Evolutionary conservation across 1,140 invertebrate species (phyloP).

Genomic region (Drosophila nannoptera): DNA sequence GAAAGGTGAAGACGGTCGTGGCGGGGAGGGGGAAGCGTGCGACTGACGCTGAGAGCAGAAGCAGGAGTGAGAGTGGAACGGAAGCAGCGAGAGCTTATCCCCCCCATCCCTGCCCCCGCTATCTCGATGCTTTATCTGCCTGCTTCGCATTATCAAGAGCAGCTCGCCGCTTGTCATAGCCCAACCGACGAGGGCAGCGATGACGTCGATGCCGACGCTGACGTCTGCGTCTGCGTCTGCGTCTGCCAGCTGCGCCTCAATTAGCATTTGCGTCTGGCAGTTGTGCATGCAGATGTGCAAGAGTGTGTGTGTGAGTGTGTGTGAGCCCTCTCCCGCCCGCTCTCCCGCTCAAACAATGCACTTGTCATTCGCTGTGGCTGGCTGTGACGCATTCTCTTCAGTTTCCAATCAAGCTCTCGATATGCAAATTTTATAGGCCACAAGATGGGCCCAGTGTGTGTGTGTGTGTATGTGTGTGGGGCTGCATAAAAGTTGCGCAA

Average conservation of each 20-base stretch:
- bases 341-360: conserved; percentile 10
- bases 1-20: no score
- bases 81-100: background rate
- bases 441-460: conserved; percentile 23
- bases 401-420: conserved; percentile 14
- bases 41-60: no score
- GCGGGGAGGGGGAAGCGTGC: no score
- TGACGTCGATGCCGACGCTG: conserved; percentile 9
- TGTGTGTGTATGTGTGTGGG: conserved; percentile 13
- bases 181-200: background rate
- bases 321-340: background rate
- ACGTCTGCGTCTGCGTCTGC: background rate
- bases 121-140: conserved; percentile 2
- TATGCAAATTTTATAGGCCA: conserved; percentile 66
- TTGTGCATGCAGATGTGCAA: background rate
- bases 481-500: conserved; percentile 65
- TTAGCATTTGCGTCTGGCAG: conserved; percentile 4
- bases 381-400: conserved; percentile 8
- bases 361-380: conserved; percentile 26
- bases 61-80: background rate
- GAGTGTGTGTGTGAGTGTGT: background rate
- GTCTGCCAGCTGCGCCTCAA: conserved; percentile 2
- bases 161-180: background rate
- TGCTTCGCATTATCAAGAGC: conserved; percentile 1
- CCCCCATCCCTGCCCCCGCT: background rate